These are phyloP conservation scores for Cyanistes caeruleus DNA, from an alignment of 2,113 vertebrate genomes.

Conservation along the genomic window DNA sequence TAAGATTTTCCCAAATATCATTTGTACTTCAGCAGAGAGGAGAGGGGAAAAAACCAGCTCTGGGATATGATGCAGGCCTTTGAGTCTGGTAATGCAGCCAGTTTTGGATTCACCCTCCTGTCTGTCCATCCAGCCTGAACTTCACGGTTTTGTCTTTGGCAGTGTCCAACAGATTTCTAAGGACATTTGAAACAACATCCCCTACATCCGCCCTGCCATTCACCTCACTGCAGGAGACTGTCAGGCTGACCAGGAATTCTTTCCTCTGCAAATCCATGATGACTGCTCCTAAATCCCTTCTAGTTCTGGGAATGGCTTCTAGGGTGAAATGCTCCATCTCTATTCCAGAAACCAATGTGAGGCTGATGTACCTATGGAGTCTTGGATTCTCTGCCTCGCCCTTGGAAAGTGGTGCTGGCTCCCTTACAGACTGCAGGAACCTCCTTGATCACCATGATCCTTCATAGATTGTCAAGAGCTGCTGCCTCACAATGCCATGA, in stretches of 20 bases:
- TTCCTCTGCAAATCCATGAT: not conserved
- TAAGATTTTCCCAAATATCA: not conserved
- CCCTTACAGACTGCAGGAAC: not conserved
- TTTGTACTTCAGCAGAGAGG: not conserved
- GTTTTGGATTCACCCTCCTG: not conserved
- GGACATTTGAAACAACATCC: not conserved
- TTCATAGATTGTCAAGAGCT: not conserved
- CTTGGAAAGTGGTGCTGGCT: accelerated
- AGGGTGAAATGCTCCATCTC: not conserved
- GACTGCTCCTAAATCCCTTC: not conserved
- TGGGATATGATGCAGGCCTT: accelerated
- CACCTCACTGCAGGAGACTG: not conserved
- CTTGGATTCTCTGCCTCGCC: not conserved
- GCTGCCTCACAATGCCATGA: not conserved
- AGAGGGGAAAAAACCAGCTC: not conserved
- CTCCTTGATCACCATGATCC: not conserved
- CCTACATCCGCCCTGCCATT: not conserved
- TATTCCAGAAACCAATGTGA: not conserved
- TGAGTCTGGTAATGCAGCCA: not conserved
- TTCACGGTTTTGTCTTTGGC: not conserved
- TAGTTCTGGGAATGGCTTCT: not conserved
- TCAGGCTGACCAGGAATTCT: not conserved
- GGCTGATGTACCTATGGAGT: not conserved
- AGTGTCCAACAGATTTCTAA: not conserved
- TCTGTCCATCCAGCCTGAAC: not conserved